phyloP scores from a whole-genome alignment of 2,888 invertebrate genomes.

The Omphaloscelis lunosa region DNA sequence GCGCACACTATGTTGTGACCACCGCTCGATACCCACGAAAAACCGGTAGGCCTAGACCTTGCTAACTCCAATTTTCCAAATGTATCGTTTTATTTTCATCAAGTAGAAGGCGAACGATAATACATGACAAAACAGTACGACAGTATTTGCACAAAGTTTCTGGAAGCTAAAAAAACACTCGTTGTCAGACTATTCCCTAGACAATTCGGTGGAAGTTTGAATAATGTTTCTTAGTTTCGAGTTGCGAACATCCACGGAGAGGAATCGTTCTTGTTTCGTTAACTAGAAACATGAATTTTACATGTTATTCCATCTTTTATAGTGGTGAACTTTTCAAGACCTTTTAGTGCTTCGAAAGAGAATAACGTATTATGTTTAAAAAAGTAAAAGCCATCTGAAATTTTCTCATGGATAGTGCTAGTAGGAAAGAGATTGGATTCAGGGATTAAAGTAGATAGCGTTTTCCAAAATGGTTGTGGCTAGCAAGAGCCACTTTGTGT shows the following conservation, averaged over 20 bases:
- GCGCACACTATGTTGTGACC: no score
- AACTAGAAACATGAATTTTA: constrained; percentile 66
- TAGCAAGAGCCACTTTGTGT: constrained; percentile 20
- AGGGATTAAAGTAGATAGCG: constrained; percentile 35
- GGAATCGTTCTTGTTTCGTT: constrained; percentile 59
- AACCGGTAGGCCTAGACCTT: not conserved
- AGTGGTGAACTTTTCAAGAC: constrained; percentile 45
- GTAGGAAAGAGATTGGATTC: constrained; percentile 43
- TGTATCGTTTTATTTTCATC: constrained; percentile 23
- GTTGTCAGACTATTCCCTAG: constrained; percentile 35
- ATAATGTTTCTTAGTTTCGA: constrained; percentile 61
- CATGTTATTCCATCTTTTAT: constrained; percentile 60
- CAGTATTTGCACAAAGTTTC: constrained; percentile 32
- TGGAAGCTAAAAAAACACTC: constrained; percentile 37
- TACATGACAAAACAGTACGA: constrained; percentile 12
- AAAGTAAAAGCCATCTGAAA: constrained; percentile 32
- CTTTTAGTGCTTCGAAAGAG: constrained; percentile 50
- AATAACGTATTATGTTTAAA: constrained; percentile 55
- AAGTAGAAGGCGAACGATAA: constrained; percentile 21
- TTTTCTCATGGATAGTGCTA: constrained; percentile 29
- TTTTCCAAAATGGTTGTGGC: constrained; percentile 35
- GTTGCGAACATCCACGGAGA: constrained; percentile 46
- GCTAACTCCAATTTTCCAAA: constrained; percentile 4
- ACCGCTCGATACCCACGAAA: not conserved
- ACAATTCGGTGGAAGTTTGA: constrained; percentile 61